A percentile compares a stretch with the other conserved stretches of the same genome.
These are phyloP conservation scores for Mionectes olivaceus DNA, from an alignment of 2,797 vertebrate genomes.

Conservation along the genomic window DNA sequence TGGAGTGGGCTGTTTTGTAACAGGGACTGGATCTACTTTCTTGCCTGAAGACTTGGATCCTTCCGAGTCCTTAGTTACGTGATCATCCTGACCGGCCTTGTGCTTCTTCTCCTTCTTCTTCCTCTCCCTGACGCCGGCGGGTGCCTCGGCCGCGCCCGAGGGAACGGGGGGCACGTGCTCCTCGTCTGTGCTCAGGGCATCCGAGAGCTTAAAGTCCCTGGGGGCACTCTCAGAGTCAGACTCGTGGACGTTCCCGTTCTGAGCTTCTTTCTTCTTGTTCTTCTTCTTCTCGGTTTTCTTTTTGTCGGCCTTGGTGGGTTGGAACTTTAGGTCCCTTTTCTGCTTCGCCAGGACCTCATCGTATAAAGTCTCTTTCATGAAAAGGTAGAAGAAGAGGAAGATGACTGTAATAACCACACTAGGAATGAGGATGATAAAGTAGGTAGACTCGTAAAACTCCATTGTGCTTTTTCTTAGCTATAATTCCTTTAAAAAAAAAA, in stretches of 20 bases:
- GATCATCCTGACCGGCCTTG: conserved; percentile 77
- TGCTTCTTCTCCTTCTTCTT: conserved; percentile 96
- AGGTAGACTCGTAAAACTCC: conserved; percentile 96
- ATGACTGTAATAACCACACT: conserved; percentile 93
- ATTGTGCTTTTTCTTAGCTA: conserved; percentile 84
- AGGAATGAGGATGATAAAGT: conserved; percentile 94
- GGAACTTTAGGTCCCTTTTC: conserved; percentile 90
- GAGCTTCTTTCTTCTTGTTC: conserved; percentile 93
- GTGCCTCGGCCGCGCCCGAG: conserved; percentile 47
- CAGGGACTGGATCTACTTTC: conserved; percentile 81
- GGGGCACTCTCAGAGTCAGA: conserved; percentile 88
- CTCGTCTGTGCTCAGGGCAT: conserved; percentile 83
- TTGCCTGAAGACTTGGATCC: conserved; percentile 86
- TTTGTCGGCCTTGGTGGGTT: conserved; percentile 86
- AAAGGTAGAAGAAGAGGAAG: conserved; percentile 99
- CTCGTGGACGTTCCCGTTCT: conserved; percentile 86
- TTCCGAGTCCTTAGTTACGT: conserved; percentile 82
- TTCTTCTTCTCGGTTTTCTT: conserved; percentile 97
- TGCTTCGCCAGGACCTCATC: conserved; percentile 95
- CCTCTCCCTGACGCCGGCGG: conserved; percentile 84
- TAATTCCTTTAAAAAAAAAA: not conserved
- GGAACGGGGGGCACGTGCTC: conserved; percentile 74
- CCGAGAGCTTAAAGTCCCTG: conserved; percentile 86
- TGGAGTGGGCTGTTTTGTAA: conserved; percentile 86
- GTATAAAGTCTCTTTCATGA: conserved; percentile 98